phyloP scores from a whole-genome alignment of 2,797 vertebrate species.

The Alca torda region DNA sequence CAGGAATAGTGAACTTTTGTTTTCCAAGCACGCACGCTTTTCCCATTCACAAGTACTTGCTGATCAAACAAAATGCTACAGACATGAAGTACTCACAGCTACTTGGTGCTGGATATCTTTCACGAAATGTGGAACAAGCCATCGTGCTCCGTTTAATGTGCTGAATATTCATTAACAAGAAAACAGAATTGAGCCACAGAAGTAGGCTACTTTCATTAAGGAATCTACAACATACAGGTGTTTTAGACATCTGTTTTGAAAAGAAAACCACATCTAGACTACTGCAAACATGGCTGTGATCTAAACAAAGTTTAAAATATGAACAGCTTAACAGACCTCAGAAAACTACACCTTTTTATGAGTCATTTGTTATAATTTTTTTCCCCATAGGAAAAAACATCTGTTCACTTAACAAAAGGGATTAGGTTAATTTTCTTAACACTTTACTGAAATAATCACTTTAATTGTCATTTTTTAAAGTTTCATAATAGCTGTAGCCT shows the following conservation, averaged over 20 bases:
- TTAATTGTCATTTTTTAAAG: constrained; percentile 14
- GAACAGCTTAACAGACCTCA: background rate
- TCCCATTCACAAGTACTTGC: background rate
- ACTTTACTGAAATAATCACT: constrained; percentile 26
- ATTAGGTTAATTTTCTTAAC: constrained; percentile 36
- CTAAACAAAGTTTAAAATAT: background rate
- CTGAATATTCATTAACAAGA: background rate
- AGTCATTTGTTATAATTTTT: background rate
- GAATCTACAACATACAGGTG: background rate
- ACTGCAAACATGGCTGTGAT: background rate
- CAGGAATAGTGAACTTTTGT: background rate
- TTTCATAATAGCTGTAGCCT: background rate
- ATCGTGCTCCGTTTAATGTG: background rate
- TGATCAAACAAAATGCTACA: background rate
- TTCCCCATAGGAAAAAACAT: background rate
- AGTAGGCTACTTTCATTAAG: background rate
- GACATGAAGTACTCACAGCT: background rate
- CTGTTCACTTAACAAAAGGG: background rate
- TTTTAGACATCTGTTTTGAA: background rate
- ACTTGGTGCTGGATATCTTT: background rate
- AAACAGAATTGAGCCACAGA: background rate
- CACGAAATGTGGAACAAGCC: background rate
- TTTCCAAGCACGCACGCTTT: background rate
- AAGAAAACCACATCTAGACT: background rate
- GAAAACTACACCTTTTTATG: background rate